Base-by-base conservation (phyloP, 2,797 vertebrate genomes). In the Micrastur ruficollis region DNA sequence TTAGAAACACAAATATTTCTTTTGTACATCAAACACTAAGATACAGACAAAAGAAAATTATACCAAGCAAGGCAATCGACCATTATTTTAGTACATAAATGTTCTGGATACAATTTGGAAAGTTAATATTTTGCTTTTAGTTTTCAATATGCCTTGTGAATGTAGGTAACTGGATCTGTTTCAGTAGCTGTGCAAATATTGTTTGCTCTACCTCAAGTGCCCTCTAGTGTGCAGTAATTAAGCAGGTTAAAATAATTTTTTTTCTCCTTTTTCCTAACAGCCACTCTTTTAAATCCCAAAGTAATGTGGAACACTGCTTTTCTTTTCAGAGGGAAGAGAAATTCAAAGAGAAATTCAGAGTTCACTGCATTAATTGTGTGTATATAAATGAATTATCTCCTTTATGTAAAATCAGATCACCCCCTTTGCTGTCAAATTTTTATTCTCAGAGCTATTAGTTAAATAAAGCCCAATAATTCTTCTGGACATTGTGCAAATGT, bases 201-300 rank as follows among this genome's bases (percentile, higher is more conserved):
- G 95, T 97, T 97, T 94, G 95, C 96, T 97, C 98, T 98, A 93
- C 96, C 90, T 98, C 98, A 98, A 98, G 98, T 98, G 99, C 99
- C 99, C 99, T 99, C 99, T 99, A 99, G 99, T 98, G 99, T 98
- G 98, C 98, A 98, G 92, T 93, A 97, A 94, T 97, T 94, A 97
- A 68, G 92, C 96, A 96, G 97, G 97, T 98, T 98, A 97, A 97
- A 94, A 21, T 91, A 50, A 6, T 67, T 86, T 75, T 91, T 66
- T 53, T 1, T 8, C 18, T 16, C 32, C 42, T 66, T 65, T 62
- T 32, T 19, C 22, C 59, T 73, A 81, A 86, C 80, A 89, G 71
- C 61, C 76, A 38, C 70, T 68, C 25, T 95, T 83, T 42, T 86
- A 89, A 95, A 97, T 95, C 49, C 91, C 49, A 70, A 72, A 82